Conservation (phyloP, 2,888 invertebrate genomes). For the Agrochola lota region DNA sequence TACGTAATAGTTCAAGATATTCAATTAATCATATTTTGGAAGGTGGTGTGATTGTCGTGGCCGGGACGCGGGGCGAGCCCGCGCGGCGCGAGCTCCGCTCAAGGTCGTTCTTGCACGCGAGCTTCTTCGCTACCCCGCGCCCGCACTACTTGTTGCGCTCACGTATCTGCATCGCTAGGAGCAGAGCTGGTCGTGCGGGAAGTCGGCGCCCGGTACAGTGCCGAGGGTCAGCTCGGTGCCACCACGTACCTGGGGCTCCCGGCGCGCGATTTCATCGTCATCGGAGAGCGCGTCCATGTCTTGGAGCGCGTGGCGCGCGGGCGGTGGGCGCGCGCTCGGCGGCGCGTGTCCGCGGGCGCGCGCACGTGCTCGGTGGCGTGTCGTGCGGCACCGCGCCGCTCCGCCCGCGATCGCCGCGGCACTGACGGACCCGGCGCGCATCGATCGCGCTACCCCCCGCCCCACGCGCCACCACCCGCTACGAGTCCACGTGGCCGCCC, state of each 20-base stretch:
- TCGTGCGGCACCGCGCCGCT: conserved; percentile 87
- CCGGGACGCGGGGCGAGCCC: conserved; percentile 77
- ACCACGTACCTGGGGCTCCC: conserved; percentile 85
- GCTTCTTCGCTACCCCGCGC: conserved; percentile 70
- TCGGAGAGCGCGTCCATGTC: conserved; percentile 90
- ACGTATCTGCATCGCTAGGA: conserved; percentile 53
- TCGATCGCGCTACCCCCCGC: conserved; percentile 81
- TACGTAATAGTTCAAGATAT: conserved; percentile 42
- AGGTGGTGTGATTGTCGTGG: conserved; percentile 67
- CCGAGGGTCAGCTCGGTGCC: conserved; percentile 51
- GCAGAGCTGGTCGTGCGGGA: conserved; percentile 68
- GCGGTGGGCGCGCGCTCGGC: conserved; percentile 81
- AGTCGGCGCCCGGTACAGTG: conserved; percentile 48
- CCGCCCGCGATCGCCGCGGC: conserved; percentile 88
- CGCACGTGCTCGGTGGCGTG: conserved; percentile 83
- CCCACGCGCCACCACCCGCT: conserved; percentile 71
- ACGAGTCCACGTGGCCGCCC: conserved; percentile 77
- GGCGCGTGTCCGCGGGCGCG: conserved; percentile 85
- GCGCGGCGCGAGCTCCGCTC: conserved; percentile 77
- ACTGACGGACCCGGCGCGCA: conserved; percentile 83
- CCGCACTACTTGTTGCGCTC: conserved; percentile 84
- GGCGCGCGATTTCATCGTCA: conserved; percentile 88
- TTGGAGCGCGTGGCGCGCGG: conserved; percentile 73
- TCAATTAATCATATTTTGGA: conserved; percentile 61
- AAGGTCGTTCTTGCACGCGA: conserved; percentile 86